These are phyloP conservation scores for Rambutsinella grinnellia DNA, from an alignment of 2,888 invertebrate genomes.

Conservation along the genomic window DNA sequence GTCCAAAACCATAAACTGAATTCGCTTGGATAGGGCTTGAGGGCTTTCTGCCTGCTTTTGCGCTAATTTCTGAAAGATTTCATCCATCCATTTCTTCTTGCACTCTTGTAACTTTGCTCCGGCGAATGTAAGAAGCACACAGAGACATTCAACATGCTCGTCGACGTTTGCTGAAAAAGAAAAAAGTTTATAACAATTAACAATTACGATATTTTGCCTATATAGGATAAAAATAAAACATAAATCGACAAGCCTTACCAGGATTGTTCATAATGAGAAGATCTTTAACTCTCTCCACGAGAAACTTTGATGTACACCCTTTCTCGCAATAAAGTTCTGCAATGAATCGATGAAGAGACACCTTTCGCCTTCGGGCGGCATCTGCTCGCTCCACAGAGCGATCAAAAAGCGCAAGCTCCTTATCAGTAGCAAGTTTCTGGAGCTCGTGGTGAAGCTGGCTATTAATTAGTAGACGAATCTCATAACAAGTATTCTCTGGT, in stretches of 20 bases:
- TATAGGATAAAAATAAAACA: background rate
- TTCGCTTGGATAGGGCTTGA: slow-evolving; percentile 59
- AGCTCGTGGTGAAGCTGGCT: slow-evolving; percentile 62
- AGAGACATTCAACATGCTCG: slow-evolving; percentile 64
- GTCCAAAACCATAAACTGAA: slow-evolving; percentile 65
- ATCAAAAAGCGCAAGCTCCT: slow-evolving; percentile 62
- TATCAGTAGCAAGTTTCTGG: slow-evolving; percentile 61
- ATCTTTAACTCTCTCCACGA: slow-evolving; percentile 59
- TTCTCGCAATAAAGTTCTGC: slow-evolving; percentile 64
- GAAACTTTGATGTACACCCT: slow-evolving; percentile 62
- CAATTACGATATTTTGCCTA: background rate
- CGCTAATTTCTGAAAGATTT: slow-evolving; percentile 42
- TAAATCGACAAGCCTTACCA: slow-evolving; percentile 24
- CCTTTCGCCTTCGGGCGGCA: slow-evolving; percentile 59
- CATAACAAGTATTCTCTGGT: slow-evolving; percentile 38
- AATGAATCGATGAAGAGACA: slow-evolving; percentile 63
- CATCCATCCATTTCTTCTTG: slow-evolving; percentile 57
- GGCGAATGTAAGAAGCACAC: slow-evolving; percentile 63
- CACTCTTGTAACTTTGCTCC: slow-evolving; percentile 59
- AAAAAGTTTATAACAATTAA: slow-evolving; percentile 3
- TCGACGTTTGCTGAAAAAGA: slow-evolving; percentile 54
- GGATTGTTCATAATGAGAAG: slow-evolving; percentile 57
- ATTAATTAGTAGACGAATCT: slow-evolving; percentile 59
- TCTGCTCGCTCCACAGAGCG: slow-evolving; percentile 56
- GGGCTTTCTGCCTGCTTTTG: slow-evolving; percentile 49